Evolutionary conservation across 2,888 invertebrate genomes (phyloP), one percentile per base, ranked within the genome.

Genomic region (Stenotaenia linearis): DNA sequence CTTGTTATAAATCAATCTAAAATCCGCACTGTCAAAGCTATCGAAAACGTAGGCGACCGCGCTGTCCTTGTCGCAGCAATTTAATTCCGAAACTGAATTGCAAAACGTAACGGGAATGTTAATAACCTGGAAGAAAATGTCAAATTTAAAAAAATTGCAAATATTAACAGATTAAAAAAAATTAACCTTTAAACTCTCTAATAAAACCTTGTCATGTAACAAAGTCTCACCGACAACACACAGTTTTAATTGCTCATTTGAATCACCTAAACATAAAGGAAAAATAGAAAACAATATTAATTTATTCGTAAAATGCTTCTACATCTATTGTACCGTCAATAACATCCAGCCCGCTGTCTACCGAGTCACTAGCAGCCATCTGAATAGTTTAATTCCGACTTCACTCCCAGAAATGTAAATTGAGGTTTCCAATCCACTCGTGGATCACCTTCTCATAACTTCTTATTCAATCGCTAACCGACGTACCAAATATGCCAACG

Each of bases 11-110:
- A 94, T 89, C 82, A 88, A 89, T 84, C 91, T 90, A 86, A 91
- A 94, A 81, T 91, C 88, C 81, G 91, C 89, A 78, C 92, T 92
- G 82, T 91, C 91, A 86, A 94, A 94, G 82, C 90, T 90, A 78
- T 91, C 89, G 82, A 93, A 87, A 84, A 94, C 90, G 87, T 92
- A 93, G 84, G 91, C 89, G 86, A 89, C 84, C n/a, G 86, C 86
- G 50, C 23, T 80, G 10, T 79, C 81, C 37, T 80, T 74, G 76
- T 89, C 88, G 81, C 89, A 84, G 85, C 89, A 89, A 85, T 91
- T 91, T 83, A 87, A 84, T 80, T 91, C 91, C 83, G 89, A 89
- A 84, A 89, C 88, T 82, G 91, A 25, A 28, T 69, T 28, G 15
- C 28, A 91, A 82, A 87, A 89, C 75, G 91, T 87, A 82, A 92